A percentile compares a stretch with the other conserved stretches of the same genome.
phyloP scores from a whole-genome alignment of 2,888 invertebrate genomes.

The Eupithecia tripunctaria region DNA sequence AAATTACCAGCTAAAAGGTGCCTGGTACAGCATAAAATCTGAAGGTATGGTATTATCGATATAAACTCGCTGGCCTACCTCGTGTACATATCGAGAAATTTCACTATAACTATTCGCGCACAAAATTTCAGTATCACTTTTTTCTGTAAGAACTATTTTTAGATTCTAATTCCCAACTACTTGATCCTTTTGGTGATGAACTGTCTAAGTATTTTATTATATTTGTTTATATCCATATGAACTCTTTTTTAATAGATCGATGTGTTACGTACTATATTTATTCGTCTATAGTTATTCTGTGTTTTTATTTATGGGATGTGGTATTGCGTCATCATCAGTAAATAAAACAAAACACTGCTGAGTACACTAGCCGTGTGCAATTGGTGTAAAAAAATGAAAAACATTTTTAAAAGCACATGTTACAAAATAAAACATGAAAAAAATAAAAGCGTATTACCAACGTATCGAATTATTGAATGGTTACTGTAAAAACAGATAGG shows the following conservation, averaged over 20 bases:
- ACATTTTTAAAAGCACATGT: not conserved
- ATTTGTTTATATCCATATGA: not conserved
- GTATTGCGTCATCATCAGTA: not conserved
- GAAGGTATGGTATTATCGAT: not conserved
- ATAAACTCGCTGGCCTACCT: not conserved
- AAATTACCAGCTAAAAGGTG: not conserved
- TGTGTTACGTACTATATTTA: not conserved
- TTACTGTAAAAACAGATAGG: slow-evolving; percentile 23
- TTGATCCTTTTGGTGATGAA: not conserved
- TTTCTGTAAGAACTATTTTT: not conserved
- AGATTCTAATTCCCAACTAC: not conserved
- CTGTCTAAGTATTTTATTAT: not conserved
- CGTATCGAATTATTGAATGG: slow-evolving; percentile 9
- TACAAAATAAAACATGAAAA: not conserved
- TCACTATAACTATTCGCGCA: not conserved
- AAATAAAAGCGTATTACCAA: not conserved
- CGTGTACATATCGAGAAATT: not conserved
- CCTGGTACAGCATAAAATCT: not conserved
- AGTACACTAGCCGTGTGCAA: not conserved
- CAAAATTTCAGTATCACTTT: not conserved
- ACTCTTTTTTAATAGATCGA: not conserved
- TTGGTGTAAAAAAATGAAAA: not conserved
- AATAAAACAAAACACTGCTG: not conserved
- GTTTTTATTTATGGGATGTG: too few relatives aligned
- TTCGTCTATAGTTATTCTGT: not conserved